These are phyloP conservation scores for Gracilinanus agilis DNA, from an alignment of 2,113 vertebrate species.

Conservation along the genomic window DNA sequence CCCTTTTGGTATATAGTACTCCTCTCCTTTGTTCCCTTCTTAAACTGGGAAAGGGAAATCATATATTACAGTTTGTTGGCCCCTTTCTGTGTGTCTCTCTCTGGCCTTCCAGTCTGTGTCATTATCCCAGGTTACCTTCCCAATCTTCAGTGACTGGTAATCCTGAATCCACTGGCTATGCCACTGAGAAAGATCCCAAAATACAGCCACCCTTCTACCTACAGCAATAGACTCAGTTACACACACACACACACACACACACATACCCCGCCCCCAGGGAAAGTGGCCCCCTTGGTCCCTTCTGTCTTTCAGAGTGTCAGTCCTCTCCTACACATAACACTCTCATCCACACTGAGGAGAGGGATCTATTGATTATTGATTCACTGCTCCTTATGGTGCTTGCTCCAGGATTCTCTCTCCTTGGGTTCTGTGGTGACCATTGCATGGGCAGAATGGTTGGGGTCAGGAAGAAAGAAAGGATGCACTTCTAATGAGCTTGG, in stretches of 20 bases:
- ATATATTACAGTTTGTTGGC: not conserved
- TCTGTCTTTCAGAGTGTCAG: not conserved
- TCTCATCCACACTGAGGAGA: not conserved
- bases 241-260: no score
- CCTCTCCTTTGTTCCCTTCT: not conserved
- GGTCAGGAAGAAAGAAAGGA: not conserved
- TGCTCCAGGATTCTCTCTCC: not conserved
- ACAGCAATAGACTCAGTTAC: not conserved
- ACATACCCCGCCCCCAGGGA: no score
- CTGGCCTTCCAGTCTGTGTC: not conserved
- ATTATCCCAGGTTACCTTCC: not conserved
- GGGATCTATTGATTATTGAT: not conserved
- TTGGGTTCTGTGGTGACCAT: not conserved
- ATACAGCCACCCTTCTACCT: not conserved
- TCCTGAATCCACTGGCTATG: not conserved
- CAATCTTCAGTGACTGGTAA: not conserved
- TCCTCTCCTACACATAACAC: not conserved
- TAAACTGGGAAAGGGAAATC: not conserved
- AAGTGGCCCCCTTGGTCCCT: not conserved
- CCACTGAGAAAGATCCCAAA: not conserved
- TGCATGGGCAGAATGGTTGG: not conserved
- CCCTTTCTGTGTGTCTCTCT: not conserved
- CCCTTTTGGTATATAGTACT: not conserved
- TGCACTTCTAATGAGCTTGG: not conserved
- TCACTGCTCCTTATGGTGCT: not conserved